Base-by-base conservation (phyloP, 2,113 vertebrate species). In the Phalacrocorax carbo region DNA sequence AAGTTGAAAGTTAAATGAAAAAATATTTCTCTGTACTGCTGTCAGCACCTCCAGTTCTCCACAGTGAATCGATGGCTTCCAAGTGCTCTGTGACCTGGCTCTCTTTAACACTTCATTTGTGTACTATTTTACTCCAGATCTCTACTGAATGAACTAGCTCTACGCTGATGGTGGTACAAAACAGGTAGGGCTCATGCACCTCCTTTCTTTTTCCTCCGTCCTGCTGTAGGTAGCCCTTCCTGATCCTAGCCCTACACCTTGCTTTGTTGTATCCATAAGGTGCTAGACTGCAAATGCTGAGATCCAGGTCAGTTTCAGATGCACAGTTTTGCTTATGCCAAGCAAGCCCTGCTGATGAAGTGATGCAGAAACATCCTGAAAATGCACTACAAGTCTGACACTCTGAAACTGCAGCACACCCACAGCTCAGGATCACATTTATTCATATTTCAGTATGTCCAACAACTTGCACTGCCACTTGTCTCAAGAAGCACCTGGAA, bases 361-460 rank as follows among this genome's bases (percentile, higher is more conserved):
- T 8, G 36, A 38, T 60, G 51, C 30, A 44, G 57, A 64, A 87
- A 34, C 22, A 44, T 30, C 36, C 22, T n/a, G 14, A 82, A 26
- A 18, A 34, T 3, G 18, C 48, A 23, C 21, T 23, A 62, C 48
- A 62, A 34, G 55, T 42, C 83, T 57, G 62, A 49, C 29, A 42
- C 26, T 36, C 13, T 9, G 38, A 68, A 80, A 21, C 23, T 5
- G 4, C 48, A 73, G 60, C 60, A 44, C 44, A 25, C 27, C 9
- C 2, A 1, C 36, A 38, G 52, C 34, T 54, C 68, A 61, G 61
- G 5, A 0, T 29, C 48, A 49, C 22, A 1, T 30, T n/a, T 1
- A 49, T 16, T 32, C 42, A 15, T 42, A 49, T 77, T 57, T 15
- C 57, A 49, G 0, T 27, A 32, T 5, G 8, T 36, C 57, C 26